Evolutionary conservation across 2,113 vertebrate species (phyloP).

Genomic region (Sprattus sprattus): DNA sequence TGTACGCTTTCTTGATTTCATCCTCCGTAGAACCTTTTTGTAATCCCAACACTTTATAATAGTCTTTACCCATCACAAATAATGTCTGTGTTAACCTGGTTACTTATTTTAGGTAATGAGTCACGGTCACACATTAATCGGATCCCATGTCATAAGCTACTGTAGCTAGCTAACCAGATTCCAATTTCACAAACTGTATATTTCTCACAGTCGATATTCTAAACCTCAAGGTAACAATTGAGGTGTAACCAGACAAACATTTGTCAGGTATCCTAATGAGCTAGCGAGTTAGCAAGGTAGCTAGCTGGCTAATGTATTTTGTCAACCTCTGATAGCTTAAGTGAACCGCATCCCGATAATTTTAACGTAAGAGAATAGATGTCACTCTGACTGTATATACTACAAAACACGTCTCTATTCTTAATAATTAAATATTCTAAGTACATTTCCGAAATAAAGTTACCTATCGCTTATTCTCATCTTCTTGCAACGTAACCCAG

Average conservation of each 20-base stretch:
- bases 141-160: conserved; percentile 22
- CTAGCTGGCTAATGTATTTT: conserved; percentile 14
- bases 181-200: neutral
- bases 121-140: conserved; percentile 20
- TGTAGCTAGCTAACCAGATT: neutral
- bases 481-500: conserved; percentile 13
- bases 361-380: neutral
- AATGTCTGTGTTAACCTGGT: neutral
- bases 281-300: conserved; percentile 3
- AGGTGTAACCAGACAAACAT: neutral
- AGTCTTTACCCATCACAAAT: conserved; percentile 86
- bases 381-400: neutral
- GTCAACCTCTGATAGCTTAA: neutral
- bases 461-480: conserved; percentile 5
- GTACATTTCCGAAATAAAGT: neutral
- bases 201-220: neutral
- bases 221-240: neutral
- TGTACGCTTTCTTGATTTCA: conserved; percentile 87
- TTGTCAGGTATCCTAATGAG: neutral
- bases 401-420: neutral
- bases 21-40: conserved; percentile 81
- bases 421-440: neutral
- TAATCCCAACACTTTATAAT: conserved; percentile 84
- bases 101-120: neutral
- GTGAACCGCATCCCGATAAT: neutral